A percentile compares a stretch with the other conserved stretches of the same genome.
Conservation (phyloP, 1,140 invertebrate species). For the Cotesia typhae region DNA sequence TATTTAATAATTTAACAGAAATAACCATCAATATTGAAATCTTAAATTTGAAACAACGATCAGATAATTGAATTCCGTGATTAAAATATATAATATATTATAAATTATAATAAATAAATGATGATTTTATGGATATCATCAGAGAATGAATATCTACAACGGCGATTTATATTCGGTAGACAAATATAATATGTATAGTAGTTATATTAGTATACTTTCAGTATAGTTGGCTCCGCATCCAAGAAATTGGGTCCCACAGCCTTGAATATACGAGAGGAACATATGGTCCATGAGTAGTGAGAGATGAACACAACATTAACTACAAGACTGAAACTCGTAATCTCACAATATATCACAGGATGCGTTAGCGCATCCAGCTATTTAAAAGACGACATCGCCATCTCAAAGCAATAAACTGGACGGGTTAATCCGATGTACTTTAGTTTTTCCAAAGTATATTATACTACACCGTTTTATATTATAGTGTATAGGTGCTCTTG, state of each 20-base stretch:
- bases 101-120: slow-evolving; percentile 33
- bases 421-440: slow-evolving; percentile 43
- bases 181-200: not conserved
- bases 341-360: slow-evolving; percentile 62
- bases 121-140: slow-evolving; percentile 25
- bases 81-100: not conserved
- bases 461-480: not conserved
- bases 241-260: slow-evolving; percentile 50
- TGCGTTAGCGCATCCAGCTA: slow-evolving; percentile 42
- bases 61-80: no score
- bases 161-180: not conserved
- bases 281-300: slow-evolving; percentile 56
- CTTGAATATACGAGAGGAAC: slow-evolving; percentile 46
- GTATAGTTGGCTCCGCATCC: not conserved
- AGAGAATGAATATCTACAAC: not conserved
- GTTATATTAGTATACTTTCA: not conserved
- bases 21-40: no score
- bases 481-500: no score
- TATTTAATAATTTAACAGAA: no score
- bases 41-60: no score
- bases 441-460: slow-evolving; percentile 36
- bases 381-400: slow-evolving; percentile 25
- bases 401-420: slow-evolving; percentile 43
- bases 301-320: slow-evolving; percentile 52
- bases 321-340: slow-evolving; percentile 51